Evolutionary conservation across 2,888 invertebrate genomes (phyloP).

Genomic region (Parnassius smintheus): DNA sequence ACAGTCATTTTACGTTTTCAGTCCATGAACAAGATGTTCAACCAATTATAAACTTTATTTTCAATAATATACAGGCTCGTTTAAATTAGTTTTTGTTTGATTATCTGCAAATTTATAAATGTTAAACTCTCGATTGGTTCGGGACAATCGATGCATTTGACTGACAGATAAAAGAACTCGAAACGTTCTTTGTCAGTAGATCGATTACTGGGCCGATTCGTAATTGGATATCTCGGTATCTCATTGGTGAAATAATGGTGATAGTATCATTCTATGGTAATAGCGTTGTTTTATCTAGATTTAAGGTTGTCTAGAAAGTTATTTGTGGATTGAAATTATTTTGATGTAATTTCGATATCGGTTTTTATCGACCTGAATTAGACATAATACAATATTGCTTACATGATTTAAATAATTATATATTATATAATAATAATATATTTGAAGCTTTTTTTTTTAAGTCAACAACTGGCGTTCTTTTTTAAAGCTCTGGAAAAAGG

Average conservation of each 20-base stretch:
- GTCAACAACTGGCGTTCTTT: too few relatives aligned
- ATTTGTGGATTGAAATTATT: constrained; percentile 16
- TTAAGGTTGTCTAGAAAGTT: constrained; percentile 21
- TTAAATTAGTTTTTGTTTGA: neutral
- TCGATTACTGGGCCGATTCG: constrained; percentile 58
- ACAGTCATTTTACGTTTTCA: neutral
- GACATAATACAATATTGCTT: too few relatives aligned
- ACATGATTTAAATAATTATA: too few relatives aligned
- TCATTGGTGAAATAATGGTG: constrained; percentile 38
- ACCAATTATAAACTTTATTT: constrained; percentile 4
- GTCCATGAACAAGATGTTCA: neutral
- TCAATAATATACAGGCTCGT: neutral
- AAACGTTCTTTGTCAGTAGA: constrained; percentile 58
- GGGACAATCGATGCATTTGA: constrained; percentile 65
- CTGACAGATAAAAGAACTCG: constrained; percentile 72
- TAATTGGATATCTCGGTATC: constrained; percentile 55
- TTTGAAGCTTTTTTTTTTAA: too few relatives aligned
- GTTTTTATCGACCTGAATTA: neutral
- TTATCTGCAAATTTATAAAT: neutral
- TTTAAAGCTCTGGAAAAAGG: too few relatives aligned
- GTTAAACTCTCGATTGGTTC: constrained; percentile 42
- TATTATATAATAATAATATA: too few relatives aligned
- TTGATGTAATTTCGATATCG: constrained; percentile 4
- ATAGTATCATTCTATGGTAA: constrained; percentile 22
- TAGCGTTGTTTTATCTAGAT: constrained; percentile 19